Conservation (phyloP, 2,888 invertebrate genomes). For the Drosophila phalerata region DNA sequence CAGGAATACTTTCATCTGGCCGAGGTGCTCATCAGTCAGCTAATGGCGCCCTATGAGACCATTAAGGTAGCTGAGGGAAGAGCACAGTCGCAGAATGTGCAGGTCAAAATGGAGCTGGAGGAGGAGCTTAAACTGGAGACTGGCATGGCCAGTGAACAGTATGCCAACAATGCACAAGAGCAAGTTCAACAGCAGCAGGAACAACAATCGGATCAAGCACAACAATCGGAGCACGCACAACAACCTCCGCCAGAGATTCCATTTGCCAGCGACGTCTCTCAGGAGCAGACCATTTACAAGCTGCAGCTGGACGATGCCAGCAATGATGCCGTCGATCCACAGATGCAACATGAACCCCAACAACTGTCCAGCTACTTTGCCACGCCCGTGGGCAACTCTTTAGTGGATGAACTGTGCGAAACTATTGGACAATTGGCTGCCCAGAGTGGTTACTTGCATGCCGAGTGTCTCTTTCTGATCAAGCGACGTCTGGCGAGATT, state of each 20-base stretch:
- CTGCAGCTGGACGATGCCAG: constrained; percentile 78
- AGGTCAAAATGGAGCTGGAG: constrained; percentile 68
- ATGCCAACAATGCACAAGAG: constrained; percentile 17
- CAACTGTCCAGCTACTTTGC: constrained; percentile 80
- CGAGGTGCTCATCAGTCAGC: constrained; percentile 83
- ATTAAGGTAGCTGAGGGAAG: constrained; percentile 65
- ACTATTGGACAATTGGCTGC: constrained; percentile 83
- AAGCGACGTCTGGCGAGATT: constrained; percentile 79
- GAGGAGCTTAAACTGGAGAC: constrained; percentile 53
- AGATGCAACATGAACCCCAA: constrained; percentile 54
- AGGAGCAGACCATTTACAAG: constrained; percentile 77
- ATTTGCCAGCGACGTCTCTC: constrained; percentile 31
- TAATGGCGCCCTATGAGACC: constrained; percentile 83
- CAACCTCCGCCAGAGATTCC: constrained; percentile 28
- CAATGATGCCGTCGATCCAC: constrained; percentile 50
- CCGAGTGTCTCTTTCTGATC: constrained; percentile 82
- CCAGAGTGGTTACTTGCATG: constrained; percentile 83
- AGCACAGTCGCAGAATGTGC: constrained; percentile 16
- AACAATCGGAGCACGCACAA: constrained; percentile 15
- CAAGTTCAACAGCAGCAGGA: constrained; percentile 23
- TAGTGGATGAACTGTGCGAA: constrained; percentile 81
- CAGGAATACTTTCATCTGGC: constrained; percentile 83
- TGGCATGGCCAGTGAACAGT: constrained; percentile 29
- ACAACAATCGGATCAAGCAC: constrained; percentile 20
- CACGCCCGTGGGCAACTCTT: constrained; percentile 71